Percentiles rank a stretch among this genome's conserved stretches.
These are phyloP conservation scores for Toxonevra muliebris DNA, from an alignment of 2,888 invertebrate species.

Conservation along the genomic window DNA sequence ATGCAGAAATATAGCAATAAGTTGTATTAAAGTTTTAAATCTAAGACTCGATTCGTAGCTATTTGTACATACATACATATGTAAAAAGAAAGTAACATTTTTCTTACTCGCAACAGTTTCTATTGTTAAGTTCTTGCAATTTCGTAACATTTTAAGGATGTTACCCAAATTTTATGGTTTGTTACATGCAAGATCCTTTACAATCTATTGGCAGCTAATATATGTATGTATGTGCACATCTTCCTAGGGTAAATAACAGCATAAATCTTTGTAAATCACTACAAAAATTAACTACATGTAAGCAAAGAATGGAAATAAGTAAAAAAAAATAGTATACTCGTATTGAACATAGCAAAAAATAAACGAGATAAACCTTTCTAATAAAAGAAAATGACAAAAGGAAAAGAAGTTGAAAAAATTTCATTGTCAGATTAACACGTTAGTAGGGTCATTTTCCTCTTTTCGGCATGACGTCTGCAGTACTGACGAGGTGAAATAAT, in stretches of 20 bases:
- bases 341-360: conserved; percentile 7
- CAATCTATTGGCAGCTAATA: too few relatives aligned
- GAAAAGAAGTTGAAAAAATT: conserved; percentile 34
- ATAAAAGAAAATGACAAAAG: conserved; percentile 1
- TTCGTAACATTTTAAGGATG: conserved; percentile 5
- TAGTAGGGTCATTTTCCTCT: conserved; percentile 25
- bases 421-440: conserved; percentile 57
- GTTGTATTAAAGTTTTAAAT: too few relatives aligned
- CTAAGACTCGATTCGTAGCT: too few relatives aligned
- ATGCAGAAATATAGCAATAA: too few relatives aligned
- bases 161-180: not conserved
- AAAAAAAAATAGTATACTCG: too few relatives aligned
- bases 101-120: too few relatives aligned
- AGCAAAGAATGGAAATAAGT: too few relatives aligned
- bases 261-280: conserved; percentile 23
- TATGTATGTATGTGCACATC: too few relatives aligned
- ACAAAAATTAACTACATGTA: conserved; percentile 7
- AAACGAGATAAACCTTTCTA: conserved; percentile 10
- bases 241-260: too few relatives aligned
- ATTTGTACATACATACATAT: too few relatives aligned
- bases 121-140: too few relatives aligned
- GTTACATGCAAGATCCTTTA: not conserved
- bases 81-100: too few relatives aligned
- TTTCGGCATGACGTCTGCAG: not conserved
- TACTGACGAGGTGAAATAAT: conserved; percentile 40